Base-by-base conservation (phyloP, 1,140 invertebrate species). In the Saxidomus purpurata region DNA sequence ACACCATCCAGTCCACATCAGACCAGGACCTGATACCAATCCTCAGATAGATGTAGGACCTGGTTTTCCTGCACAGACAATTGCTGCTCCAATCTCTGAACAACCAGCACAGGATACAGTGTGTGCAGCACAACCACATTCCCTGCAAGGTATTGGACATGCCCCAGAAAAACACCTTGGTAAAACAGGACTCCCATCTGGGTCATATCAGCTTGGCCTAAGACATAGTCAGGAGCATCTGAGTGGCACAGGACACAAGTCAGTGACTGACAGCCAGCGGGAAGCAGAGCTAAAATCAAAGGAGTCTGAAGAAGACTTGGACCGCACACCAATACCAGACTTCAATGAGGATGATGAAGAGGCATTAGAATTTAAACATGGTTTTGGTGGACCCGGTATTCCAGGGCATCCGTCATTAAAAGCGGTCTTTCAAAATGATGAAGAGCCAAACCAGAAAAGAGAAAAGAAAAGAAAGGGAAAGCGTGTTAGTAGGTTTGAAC, bases 391-490 rank as follows among this genome's bases (percentile, higher is more conserved):
- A 74, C 67, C 67, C 8, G 83, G 83, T 0, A 69, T 74, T 17
- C 83, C 83, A 25, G 83, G 83, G 15, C 67, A 71, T 59, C 67
- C 83, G n/a, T 11, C 28, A 15, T 28, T 85, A 28, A 85, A 76
- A 55, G 0, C 47, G 55, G 31, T n/a, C 3, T 36, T 1, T 8
- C 55, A 55, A 34, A 79, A 79, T 4, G 76, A 79, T 4, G 49
- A 79, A n/a, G 40, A 19, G 31, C 40, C 6, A 55, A 79, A 38
- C 19, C 13, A 3, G 17, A 38, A 31, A 3, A 71, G 17, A 40
- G 67, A 71, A 38, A 36, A 22, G 28, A 71, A 71, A 71, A 36
- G 34, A 34, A 71, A n/a, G 22, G 34, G 34, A 38, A 71, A 71
- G 17, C 31, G 67, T 38, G 67, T 71, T 1, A 71, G 67, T 71